These are phyloP conservation scores for Oreochromis grahami DNA, from an alignment of 2,797 vertebrate species.

Conservation along the genomic window DNA sequence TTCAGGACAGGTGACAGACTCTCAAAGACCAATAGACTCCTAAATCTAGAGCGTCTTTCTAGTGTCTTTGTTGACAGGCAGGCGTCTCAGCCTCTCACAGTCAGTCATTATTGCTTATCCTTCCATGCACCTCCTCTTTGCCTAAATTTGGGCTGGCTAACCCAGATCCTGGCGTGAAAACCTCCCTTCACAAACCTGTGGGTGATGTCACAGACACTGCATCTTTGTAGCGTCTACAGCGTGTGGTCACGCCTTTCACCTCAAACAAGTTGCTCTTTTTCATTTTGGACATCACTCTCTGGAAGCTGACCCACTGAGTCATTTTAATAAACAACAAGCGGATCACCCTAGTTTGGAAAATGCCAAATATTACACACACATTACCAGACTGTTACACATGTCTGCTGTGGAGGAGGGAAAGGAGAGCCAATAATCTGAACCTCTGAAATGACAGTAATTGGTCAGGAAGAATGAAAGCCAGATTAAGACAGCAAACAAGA, in stretches of 20 bases:
- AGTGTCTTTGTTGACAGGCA: neutral
- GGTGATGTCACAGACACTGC: conserved; percentile 33
- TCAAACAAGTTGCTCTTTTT: conserved; percentile 39
- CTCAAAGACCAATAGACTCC: neutral
- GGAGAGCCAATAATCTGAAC: conserved; percentile 18
- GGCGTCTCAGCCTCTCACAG: neutral
- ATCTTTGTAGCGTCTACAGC: neutral
- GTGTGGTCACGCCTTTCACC: conserved; percentile 22
- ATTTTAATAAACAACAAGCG: conserved; percentile 43
- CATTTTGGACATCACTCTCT: conserved; percentile 29
- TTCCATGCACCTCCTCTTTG: neutral
- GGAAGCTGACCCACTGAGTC: conserved; percentile 19
- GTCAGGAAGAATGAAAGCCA: conserved; percentile 16
- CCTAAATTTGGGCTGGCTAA: neutral
- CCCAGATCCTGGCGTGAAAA: neutral
- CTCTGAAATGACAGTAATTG: conserved; percentile 30
- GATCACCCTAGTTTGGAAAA: conserved; percentile 49
- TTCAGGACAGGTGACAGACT: neutral
- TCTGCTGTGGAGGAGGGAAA: conserved; percentile 33
- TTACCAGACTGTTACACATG: conserved; percentile 57
- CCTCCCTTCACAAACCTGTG: neutral
- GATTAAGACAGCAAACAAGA: conserved; percentile 24
- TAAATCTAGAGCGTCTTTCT: neutral
- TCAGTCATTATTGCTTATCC: neutral
- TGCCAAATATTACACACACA: conserved; percentile 49